A percentile compares a stretch with the other conserved stretches of the same genome.
phyloP scores from a whole-genome alignment of 2,113 vertebrate species.

The Physeter macrocephalus region DNA sequence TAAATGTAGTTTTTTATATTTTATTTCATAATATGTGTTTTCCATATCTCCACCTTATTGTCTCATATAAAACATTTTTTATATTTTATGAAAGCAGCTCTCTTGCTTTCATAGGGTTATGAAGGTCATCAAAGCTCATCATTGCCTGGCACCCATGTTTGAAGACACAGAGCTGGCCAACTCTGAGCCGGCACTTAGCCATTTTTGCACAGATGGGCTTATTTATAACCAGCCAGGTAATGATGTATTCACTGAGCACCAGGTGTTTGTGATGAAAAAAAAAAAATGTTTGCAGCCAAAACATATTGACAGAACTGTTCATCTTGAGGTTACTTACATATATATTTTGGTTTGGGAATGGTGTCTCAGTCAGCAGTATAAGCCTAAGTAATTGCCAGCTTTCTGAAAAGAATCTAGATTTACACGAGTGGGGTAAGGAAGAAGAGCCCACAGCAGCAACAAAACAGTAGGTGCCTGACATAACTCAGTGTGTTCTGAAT shows the following conservation, averaged over 20 bases:
- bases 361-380: not conserved
- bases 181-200: not conserved
- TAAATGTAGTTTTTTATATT: not conserved
- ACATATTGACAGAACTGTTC: not conserved
- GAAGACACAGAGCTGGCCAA: not conserved
- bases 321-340: not conserved
- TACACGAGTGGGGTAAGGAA: rapidly evolving
- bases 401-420: not conserved
- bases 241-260: not conserved
- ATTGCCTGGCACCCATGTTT: not conserved
- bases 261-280: constrained; percentile 6
- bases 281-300: not conserved
- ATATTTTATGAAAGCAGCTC: not conserved
- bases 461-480: rapidly evolving
- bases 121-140: not conserved
- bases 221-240: not conserved
- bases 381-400: not conserved
- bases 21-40: not conserved
- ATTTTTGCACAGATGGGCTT: constrained; percentile 38
- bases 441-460: not conserved
- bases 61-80: not conserved
- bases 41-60: not conserved
- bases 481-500: not conserved
- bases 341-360: not conserved
- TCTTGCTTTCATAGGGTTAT: not conserved